Evolutionary conservation across 2,888 invertebrate species (phyloP).

Genomic region (Agriotes lineatus): DNA sequence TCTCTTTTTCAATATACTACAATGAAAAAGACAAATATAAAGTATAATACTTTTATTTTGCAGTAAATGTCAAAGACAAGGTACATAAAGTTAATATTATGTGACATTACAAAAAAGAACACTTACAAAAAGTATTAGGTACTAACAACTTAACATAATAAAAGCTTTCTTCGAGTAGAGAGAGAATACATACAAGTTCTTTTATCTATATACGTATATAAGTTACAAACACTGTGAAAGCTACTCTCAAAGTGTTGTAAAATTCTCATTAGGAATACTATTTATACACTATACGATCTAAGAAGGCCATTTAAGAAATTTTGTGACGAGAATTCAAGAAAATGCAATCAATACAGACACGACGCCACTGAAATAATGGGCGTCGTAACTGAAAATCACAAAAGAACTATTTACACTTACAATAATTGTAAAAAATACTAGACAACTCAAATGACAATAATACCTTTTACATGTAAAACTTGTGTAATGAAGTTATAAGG

Average conservation of each 20-base stretch:
- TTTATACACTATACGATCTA: slow-evolving; percentile 37
- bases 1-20: too few species aligned
- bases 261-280: slow-evolving; percentile 34
- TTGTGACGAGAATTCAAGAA: neutral
- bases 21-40: too few species aligned
- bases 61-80: slow-evolving; percentile 48
- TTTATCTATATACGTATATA: slow-evolving; percentile 40
- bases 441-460: slow-evolving; percentile 18
- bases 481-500: neutral
- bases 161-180: slow-evolving; percentile 25
- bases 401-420: slow-evolving; percentile 19
- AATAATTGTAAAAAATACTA: slow-evolving; percentile 22
- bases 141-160: slow-evolving; percentile 44
- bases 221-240: slow-evolving; percentile 30
- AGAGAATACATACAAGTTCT: slow-evolving; percentile 29
- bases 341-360: slow-evolving; percentile 12
- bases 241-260: neutral
- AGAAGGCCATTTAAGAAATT: slow-evolving; percentile 36
- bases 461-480: slow-evolving; percentile 15
- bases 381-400: slow-evolving; percentile 20
- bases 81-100: slow-evolving; percentile 48
- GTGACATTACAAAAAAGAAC: slow-evolving; percentile 44
- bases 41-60: slow-evolving; percentile 42
- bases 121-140: slow-evolving; percentile 46
- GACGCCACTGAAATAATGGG: slow-evolving; percentile 7